Percentiles rank a stretch among this genome's conserved stretches.
These are phyloP conservation scores for Gymnoscopelus microlampas DNA, from an alignment of 2,797 vertebrate genomes.

Conservation along the genomic window DNA sequence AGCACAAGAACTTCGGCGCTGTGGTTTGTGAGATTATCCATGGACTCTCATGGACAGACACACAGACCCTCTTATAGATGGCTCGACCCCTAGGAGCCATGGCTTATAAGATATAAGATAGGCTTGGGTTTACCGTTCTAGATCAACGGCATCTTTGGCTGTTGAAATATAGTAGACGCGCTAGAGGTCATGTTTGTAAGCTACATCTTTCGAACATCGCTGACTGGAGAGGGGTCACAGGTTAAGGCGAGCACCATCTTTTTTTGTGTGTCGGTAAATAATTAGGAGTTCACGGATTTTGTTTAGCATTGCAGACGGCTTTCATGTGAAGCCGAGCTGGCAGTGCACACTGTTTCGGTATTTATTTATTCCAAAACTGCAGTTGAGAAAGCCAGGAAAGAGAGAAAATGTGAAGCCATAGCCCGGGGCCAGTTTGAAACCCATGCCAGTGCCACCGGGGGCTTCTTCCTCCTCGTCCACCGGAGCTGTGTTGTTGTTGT, in stretches of 20 bases:
- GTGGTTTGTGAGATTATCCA: too few relatives aligned
- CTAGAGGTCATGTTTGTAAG: too few relatives aligned
- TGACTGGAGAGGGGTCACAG: neutral
- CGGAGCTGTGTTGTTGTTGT: conserved; percentile 28
- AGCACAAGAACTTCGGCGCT: too few relatives aligned
- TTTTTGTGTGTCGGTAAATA: conserved; percentile 16
- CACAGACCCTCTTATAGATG: too few relatives aligned
- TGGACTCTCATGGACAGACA: too few relatives aligned
- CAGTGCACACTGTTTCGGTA: conserved; percentile 29
- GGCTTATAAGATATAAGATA: too few relatives aligned
- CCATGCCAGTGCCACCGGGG: neutral
- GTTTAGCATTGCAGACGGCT: conserved; percentile 41
- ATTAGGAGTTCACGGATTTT: conserved; percentile 24
- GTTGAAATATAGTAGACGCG: neutral
- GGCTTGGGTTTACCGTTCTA: neutral
- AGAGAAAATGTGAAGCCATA: neutral
- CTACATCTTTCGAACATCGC: too few relatives aligned
- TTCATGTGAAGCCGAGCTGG: conserved; percentile 42
- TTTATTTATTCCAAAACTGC: conserved; percentile 48
- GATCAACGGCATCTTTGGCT: neutral
- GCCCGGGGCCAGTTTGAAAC: neutral
- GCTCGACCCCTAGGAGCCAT: too few relatives aligned
- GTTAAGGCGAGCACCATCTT: conserved; percentile 18
- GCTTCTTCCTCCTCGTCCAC: neutral
- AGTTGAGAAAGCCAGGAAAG: neutral